phyloP scores from a whole-genome alignment of 2,797 vertebrate species.

The Labeo calbasu region DNA sequence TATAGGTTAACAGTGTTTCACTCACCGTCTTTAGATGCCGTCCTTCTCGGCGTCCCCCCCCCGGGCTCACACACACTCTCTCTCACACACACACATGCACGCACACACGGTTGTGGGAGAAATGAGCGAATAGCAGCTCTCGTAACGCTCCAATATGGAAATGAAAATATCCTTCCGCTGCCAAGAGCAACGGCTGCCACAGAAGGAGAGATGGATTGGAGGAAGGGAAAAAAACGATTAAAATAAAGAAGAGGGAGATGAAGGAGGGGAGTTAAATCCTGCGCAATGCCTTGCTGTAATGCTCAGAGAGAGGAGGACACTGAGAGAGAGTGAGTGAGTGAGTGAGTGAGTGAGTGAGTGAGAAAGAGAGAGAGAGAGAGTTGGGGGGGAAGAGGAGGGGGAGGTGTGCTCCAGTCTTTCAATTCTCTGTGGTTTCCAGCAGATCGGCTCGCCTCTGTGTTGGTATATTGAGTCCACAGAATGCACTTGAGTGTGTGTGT shows the following conservation, averaged over 20 bases:
- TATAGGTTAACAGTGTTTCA: slow-evolving; percentile 28
- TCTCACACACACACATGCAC: slow-evolving; percentile 44
- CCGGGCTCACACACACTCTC: slow-evolving; percentile 19
- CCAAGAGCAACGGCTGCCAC: slow-evolving; percentile 61
- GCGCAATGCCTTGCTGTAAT: slow-evolving; percentile 52
- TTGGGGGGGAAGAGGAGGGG: background rate
- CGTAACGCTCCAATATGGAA: slow-evolving; percentile 59
- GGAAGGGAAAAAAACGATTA: slow-evolving; percentile 65
- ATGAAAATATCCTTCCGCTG: slow-evolving; percentile 65
- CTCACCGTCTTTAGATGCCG: slow-evolving; percentile 55
- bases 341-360: slow-evolving; percentile 26
- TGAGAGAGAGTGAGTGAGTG: slow-evolving; percentile 21
- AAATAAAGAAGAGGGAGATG: slow-evolving; percentile 66
- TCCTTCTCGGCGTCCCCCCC: slow-evolving; percentile 49
- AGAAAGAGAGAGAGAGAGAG: slow-evolving; percentile 17
- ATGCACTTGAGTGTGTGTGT: slow-evolving; percentile 58
- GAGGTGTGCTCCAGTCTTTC: slow-evolving; percentile 49
- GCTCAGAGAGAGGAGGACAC: slow-evolving; percentile 53
- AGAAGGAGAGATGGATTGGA: slow-evolving; percentile 63
- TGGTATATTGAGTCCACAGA: slow-evolving; percentile 76
- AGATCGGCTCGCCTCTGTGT: slow-evolving; percentile 70
- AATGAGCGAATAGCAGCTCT: slow-evolving; percentile 58
- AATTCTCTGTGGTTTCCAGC: slow-evolving; percentile 63
- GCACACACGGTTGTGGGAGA: slow-evolving; percentile 41
- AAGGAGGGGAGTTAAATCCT: slow-evolving; percentile 62